phyloP scores from a whole-genome alignment of 2,113 vertebrate genomes.

The Barbus barbus region DNA sequence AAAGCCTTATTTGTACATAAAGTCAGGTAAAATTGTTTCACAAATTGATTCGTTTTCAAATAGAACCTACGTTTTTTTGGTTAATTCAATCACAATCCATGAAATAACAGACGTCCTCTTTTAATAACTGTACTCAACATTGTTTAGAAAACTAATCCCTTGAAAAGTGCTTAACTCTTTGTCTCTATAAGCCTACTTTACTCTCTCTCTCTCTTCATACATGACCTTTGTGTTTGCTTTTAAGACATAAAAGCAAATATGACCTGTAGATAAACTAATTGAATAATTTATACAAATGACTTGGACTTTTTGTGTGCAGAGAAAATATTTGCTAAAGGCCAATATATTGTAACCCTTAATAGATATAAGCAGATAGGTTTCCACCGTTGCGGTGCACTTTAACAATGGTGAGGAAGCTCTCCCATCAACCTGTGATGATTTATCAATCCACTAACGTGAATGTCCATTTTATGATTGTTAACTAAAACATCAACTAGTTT shows the following conservation, averaged over 20 bases:
- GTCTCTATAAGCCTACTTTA: constrained; percentile 13
- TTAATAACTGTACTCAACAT: background rate
- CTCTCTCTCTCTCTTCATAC: constrained; percentile 64
- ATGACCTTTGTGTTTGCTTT: constrained; percentile 60
- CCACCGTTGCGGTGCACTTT: background rate
- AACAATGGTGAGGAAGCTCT: constrained; percentile 26
- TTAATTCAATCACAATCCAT: background rate
- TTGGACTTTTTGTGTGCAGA: constrained; percentile 21
- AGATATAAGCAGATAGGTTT: background rate
- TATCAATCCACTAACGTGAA: background rate
- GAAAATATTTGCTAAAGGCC: constrained; percentile 40
- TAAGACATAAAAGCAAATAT: constrained; percentile 61
- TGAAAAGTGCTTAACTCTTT: constrained; percentile 23
- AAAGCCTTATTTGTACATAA: background rate
- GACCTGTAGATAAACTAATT: constrained; percentile 63
- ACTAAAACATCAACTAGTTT: background rate
- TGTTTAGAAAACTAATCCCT: constrained; percentile 1
- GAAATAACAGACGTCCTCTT: background rate
- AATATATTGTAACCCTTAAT: background rate
- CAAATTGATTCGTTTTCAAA: background rate
- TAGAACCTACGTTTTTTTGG: background rate
- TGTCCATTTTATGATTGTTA: background rate
- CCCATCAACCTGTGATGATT: constrained; percentile 24
- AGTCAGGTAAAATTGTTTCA: background rate
- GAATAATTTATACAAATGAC: constrained; percentile 34